Base-by-base conservation (phyloP, 1,140 invertebrate species). In the Trigoniulus corallinus region DNA sequence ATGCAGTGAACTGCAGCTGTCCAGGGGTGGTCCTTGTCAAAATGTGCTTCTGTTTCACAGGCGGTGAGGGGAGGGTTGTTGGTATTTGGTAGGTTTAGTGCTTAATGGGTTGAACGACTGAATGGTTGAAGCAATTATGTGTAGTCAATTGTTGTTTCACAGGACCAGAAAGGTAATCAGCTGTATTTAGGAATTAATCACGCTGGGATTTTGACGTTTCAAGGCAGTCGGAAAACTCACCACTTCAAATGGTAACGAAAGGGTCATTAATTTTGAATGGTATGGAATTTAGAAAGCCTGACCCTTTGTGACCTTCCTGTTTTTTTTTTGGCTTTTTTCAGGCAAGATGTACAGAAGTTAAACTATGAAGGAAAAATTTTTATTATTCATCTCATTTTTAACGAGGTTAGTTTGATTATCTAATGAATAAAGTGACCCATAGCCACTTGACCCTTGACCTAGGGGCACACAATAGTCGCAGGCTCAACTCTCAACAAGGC, bases 321-420 rank as follows among this genome's bases (percentile, higher is more conserved):
- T n/a, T n/a, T 46, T 34, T 25, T 53, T 47, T 26, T 41, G 42
- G 27, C 24, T 54, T 27, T 53, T 58, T 59, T 24, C 53, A 72
- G 70, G 69, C 57, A 75, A 47, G 88, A 94, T 68, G 85, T 95
- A 24, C 84, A 91, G 60, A 94, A 93, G 68, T 86, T 95, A 51
- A 93, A 93, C 62, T 95, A 89, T 63, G 91, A 96, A 65, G 88
- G 88, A n/a, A 89, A 92, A 72, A 94, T 94, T 87, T 95, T 96
- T 65, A 94, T 96, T 58, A 81, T 92, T 53, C 88, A 95, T 70
- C 72, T 94, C 42, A 86, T 72, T 44, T 73, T 77, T 59, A 73
- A 72, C 54, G 79, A 81, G 72, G 79, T 81, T 65, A 67, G 62
- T 40, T 26, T 25, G 4, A 12, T 0, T 3, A 24, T 40, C n/a